Evolutionary conservation across 92 coral and sea anemone species (phyloP), one percentile per base, ranked within the genome.

Genomic region (Hydrozoanthus gracilis): DNA sequence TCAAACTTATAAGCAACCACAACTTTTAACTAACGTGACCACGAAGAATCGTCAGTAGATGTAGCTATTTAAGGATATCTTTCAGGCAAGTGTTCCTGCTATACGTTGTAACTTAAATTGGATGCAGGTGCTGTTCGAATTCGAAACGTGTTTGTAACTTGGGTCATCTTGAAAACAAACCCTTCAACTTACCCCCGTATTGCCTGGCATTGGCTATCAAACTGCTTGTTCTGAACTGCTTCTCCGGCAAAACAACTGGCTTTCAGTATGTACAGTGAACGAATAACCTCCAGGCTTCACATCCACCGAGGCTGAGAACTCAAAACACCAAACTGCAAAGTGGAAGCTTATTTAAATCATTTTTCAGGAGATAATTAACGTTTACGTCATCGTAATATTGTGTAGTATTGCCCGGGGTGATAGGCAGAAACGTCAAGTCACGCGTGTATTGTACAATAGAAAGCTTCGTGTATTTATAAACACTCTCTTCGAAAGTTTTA

Each of bases 341-440:
- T 20, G 14, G 72, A 10, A 15, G 44, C 72, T 18, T 67, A 39
- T 67, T 67, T 67, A 67, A 67, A 67, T 67, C 8, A 44, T 4
- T n/a, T 67, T 67, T 7, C 72, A 67, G 14, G 18, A 20, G 44
- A 11, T 67, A 67, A 65, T 4, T 7, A 67, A 5, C 12, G 72
- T 18, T 39, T 20, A 67, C 72, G 72, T 67, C 72, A 67, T 20
- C 3, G 11, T 4, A 20, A 20, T 18, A 7, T 20, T 5, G 18
- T 66, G 35, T 14, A 65, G 4, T 65, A 65, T 67, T 67, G 72
- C 72, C 72, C 72, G 72, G 71, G 72, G 72, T 7, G 72, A 14
- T 6, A 4, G 12, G 10, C 9, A 1, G 72, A 67, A 61, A 6
- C 69, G 72, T 18, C 14, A 10, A 67, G 46, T 67, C 72, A 67